Conservation (phyloP, 1,140 invertebrate species). For the Formica selysi region DNA sequence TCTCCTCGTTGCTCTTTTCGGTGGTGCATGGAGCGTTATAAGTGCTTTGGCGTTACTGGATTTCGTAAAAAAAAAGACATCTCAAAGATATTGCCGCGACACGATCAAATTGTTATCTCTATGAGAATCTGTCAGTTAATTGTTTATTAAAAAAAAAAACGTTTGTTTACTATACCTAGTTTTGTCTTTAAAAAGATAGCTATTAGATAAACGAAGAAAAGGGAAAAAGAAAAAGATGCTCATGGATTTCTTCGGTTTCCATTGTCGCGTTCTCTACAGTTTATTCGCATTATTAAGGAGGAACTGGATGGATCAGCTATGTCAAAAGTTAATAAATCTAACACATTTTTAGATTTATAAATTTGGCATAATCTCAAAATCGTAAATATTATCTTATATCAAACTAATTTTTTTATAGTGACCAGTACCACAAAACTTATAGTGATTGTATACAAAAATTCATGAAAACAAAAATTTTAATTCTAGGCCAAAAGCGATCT, state of each 20-base stretch:
- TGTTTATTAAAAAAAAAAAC: background rate
- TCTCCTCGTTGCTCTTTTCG: background rate
- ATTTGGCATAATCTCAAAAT: too few relatives aligned
- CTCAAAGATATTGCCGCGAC: background rate
- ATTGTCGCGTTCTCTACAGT: constrained; percentile 25
- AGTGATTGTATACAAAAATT: too few relatives aligned
- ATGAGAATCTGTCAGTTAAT: background rate
- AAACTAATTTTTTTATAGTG: too few relatives aligned
- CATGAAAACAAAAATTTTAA: too few relatives aligned
- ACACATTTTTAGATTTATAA: too few relatives aligned
- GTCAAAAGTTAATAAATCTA: too few relatives aligned
- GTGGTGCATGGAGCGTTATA: background rate
- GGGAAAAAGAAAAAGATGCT: background rate
- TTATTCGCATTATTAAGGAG: constrained; percentile 15
- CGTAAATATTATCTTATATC: too few relatives aligned
- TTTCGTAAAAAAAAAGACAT: background rate
- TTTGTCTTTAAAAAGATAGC: background rate
- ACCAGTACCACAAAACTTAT: too few relatives aligned
- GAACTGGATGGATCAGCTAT: too few relatives aligned
- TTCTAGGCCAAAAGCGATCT: too few relatives aligned
- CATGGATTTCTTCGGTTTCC: background rate
- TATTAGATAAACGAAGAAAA: constrained; percentile 41
- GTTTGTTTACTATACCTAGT: constrained; percentile 1
- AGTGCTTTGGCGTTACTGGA: background rate
- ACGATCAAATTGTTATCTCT: background rate